Base-by-base conservation (phyloP, 2,888 invertebrate species). In the Coleophora flavipennella region DNA sequence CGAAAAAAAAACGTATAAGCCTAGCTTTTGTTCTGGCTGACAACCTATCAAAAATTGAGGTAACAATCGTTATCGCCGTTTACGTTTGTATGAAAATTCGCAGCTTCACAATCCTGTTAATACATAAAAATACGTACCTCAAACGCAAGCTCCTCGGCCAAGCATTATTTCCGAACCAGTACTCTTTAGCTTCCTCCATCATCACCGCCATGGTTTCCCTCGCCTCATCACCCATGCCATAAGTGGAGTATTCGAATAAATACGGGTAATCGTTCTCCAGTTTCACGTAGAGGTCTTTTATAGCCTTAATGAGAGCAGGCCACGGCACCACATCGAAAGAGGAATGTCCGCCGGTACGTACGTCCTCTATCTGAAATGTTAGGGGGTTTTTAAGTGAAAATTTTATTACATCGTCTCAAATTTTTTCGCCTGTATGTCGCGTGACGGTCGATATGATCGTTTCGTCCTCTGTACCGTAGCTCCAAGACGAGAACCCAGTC, bases 211-310 rank as follows among this genome's bases (percentile, higher is more conserved):
- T 45, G 2, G 48, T 41, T 0, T 25, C 42, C 39, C 61, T 62
- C 26, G 45, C 51, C 0, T 40, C 41, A 1, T 48, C 49, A 34
- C 67, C 55, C 75, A 83, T 76, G 4, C 65, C 66, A 31, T 66
- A 84, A 3, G 50, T 63, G 9, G 61, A 57, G 46, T 62, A 80
- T 36, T 78, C 66, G 38, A 83, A 72, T 1, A 84, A 33, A 43
- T 81, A 84, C 0, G 81, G 69, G 40, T 78, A 80, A 35, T 77
- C 73, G 0, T 45, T 43, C 12, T 74, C 60, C 6, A 83, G 40
- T 31, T 62, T 72, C 1, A 62, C 44, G 43, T 78, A 80, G 0
- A 84, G 45, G 1, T 53, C 48, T 43, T 76, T 75, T 2, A 84
- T 43, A 10, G 59, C 70, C 36, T 51, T 67, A 33, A 83, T 76